Percentiles rank a stretch among this genome's conserved stretches.
These are phyloP conservation scores for Chloromyia formosa DNA, from an alignment of 2,888 invertebrate species.

Conservation along the genomic window DNA sequence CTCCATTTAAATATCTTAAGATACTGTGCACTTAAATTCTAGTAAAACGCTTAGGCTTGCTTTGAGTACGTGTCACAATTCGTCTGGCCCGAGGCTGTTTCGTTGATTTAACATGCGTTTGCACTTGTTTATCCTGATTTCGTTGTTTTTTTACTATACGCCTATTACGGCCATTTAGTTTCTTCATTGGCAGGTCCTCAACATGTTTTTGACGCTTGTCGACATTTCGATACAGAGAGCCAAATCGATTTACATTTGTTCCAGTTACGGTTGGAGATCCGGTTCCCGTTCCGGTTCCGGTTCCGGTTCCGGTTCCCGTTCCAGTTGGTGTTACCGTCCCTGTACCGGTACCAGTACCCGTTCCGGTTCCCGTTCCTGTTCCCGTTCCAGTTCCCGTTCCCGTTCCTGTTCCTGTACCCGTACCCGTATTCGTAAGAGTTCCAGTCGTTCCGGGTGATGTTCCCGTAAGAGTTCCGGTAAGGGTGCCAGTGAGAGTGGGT, in stretches of 20 bases:
- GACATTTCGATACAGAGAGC: neutral
- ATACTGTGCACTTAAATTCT: no score
- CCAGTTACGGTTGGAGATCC: slow-evolving; percentile 2
- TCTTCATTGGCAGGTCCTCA: no score
- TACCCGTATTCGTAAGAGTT: neutral
- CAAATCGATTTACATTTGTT: neutral
- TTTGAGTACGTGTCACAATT: no score
- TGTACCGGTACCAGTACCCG: slow-evolving; percentile 18
- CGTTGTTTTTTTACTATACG: neutral
- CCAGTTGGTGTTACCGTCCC: neutral
- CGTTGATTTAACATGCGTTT: neutral
- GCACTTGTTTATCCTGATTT: neutral
- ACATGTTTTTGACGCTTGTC: neutral
- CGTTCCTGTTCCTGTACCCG: slow-evolving; percentile 12
- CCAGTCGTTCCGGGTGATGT: slow-evolving; percentile 23
- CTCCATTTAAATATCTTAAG: no score
- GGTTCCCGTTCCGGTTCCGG: slow-evolving; percentile 21
- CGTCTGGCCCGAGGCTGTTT: no score
- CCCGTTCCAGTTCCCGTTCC: slow-evolving; percentile 25
- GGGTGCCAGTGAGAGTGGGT: slow-evolving; percentile 4
- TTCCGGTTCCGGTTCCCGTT: slow-evolving; percentile 17
- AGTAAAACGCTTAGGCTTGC: no score
- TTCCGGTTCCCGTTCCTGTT: slow-evolving; percentile 21
- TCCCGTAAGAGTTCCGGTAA: slow-evolving; percentile 11
- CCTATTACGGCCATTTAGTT: no score